Base-by-base conservation (phyloP, 2,113 vertebrate genomes). In the Oceanites oceanicus region DNA sequence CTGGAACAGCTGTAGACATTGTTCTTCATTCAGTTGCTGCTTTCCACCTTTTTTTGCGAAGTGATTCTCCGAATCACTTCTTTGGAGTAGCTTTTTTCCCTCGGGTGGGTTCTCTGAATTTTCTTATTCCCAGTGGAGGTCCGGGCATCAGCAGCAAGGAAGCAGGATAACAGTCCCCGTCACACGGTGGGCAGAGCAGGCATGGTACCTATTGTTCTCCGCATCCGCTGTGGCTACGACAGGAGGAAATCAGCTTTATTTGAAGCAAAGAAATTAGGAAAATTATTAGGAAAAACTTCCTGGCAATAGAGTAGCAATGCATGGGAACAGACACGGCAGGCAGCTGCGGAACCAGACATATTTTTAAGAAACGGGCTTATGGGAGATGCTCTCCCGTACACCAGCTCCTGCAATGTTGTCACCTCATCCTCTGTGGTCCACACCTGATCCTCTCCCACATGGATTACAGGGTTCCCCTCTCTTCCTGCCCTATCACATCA, bases 251-350 rank as follows among this genome's bases (percentile, higher is more conserved):
- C 40, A 6, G 70, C 87, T 90, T 78, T 86, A 86, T 90, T 63
- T 80, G 75, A 42, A 83, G 86, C 82, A 94, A 72, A 86, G 79
- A 90, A 86, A 86, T 88, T 62, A 88, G 71, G 63, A 79, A 77
- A 94, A 90, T 58, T 32, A 88, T 91, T 79, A 74, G 94, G 75
- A 21, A 88, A 92, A 94, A 80, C 91, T 95, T 96, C 94, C 95
- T 96, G 94, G 67, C 86, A 88, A 27, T 3, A n/a, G 67, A 2
- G 16, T 2, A 83, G 92, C 62, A 61, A 40, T 26, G 63, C 94
- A 70, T 88, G 95, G 95, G 94, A 97, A 96, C 88, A 83, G 79
- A 27, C 36, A 29, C 6, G 0, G 0, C 49, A 44, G 85, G 88
- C 71, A 68, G 18, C 5, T 25, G 44, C 0, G 36, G 78, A 56